These are phyloP conservation scores for Labia minor DNA, from an alignment of 2,888 invertebrate genomes.

Conservation along the genomic window DNA sequence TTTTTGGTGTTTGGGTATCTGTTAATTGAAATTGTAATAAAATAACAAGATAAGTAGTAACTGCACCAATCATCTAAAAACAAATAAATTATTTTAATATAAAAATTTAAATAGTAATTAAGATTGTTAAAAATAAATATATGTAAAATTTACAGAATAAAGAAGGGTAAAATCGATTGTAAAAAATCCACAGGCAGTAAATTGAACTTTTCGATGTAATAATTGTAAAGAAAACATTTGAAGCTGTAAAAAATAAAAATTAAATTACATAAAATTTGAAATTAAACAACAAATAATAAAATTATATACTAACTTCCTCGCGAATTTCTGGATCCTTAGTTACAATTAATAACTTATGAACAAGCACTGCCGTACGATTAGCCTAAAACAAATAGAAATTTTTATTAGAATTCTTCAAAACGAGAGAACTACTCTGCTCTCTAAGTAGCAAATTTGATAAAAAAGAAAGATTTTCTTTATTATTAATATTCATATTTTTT, in stretches of 20 bases:
- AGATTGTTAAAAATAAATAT: not conserved
- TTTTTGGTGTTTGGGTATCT: too few species aligned
- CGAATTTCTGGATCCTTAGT: not conserved
- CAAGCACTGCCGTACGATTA: not conserved
- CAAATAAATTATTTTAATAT: not conserved
- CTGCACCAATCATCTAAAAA: slow-evolving; percentile 27
- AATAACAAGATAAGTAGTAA: slow-evolving; percentile 29
- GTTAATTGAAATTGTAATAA: slow-evolving; percentile 29
- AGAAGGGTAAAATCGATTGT: slow-evolving; percentile 31
- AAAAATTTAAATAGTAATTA: slow-evolving; percentile 17
- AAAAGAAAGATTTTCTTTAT: too few species aligned
- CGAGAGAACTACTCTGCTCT: too few species aligned
- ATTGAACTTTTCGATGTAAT: slow-evolving; percentile 30
- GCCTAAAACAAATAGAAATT: not conserved
- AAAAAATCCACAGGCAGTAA: slow-evolving; percentile 32
- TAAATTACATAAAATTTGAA: not conserved
- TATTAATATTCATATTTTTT: too few species aligned
- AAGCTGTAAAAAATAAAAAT: slow-evolving; percentile 27
- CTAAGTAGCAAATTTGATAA: too few species aligned
- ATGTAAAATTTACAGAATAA: slow-evolving; percentile 30
- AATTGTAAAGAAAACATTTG: slow-evolving; percentile 32
- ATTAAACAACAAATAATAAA: not conserved
- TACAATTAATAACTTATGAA: not conserved
- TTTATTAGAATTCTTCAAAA: too few species aligned
- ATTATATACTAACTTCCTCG: not conserved